Evolutionary conservation across 2,797 vertebrate species (phyloP).

Genomic region (Phataginus tricuspis): DNA sequence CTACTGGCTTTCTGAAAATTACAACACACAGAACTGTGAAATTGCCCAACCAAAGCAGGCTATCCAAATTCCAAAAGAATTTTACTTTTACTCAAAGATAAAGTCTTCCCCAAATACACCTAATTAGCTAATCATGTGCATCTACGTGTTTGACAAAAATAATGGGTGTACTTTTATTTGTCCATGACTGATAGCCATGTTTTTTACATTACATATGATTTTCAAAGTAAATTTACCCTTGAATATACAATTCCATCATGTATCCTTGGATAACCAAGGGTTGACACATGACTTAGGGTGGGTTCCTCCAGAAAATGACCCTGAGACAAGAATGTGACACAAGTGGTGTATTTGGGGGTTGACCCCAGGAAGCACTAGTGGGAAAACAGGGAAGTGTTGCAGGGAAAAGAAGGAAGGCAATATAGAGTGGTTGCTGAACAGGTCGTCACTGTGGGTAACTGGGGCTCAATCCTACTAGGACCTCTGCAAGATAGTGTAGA

Average conservation of each 20-base stretch:
- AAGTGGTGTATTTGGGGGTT: background rate
- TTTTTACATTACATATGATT: constrained; percentile 10
- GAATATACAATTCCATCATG: background rate
- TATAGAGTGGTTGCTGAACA: background rate
- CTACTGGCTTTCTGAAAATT: background rate
- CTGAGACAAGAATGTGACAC: background rate
- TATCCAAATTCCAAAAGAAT: constrained; percentile 18
- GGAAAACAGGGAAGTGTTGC: background rate
- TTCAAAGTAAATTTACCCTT: constrained; percentile 41
- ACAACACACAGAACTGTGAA: constrained; percentile 12
- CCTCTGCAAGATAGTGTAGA: background rate
- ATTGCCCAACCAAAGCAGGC: background rate
- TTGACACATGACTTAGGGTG: background rate
- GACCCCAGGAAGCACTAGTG: background rate
- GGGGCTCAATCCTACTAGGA: background rate
- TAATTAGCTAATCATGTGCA: background rate
- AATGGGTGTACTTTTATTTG: background rate
- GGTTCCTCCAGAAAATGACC: background rate
- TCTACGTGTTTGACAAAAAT: constrained; percentile 11
- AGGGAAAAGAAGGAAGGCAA: background rate
- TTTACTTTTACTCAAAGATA: constrained; percentile 44
- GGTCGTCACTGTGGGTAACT: background rate
- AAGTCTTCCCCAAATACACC: background rate
- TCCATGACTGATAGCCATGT: background rate
- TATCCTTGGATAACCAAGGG: background rate